Base-by-base conservation (phyloP, 2,113 vertebrate species). In the Sphyrna mokarran region DNA sequence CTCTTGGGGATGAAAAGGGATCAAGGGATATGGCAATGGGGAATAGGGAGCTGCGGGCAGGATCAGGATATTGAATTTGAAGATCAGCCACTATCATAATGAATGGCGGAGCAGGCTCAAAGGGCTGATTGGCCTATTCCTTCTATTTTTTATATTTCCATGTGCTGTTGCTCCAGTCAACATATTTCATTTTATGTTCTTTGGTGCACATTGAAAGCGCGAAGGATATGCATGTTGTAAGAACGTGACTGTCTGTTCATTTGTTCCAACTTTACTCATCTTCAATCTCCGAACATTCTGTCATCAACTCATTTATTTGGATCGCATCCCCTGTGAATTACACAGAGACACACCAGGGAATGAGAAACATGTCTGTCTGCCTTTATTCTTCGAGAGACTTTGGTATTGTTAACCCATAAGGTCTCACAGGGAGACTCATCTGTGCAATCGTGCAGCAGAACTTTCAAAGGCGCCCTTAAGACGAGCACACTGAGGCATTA, bases 401-500 rank as follows among this genome's bases (percentile, higher is more conserved):
- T 29, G 48, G 69, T 40, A 33, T 48, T 54, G 94, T 33, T 72
- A 54, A 33, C 54, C 94, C 69, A 54, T 76, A 18, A 72, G 69
- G 54, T 72, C 40, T 72, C 43, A 40, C 40, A 70, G 94, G 94
- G 68, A 33, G 94, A 72, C 63, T 94, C 40, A 29, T 95, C 94
- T 95, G 94, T 70, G 94, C 69, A 76, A 54, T 95, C 40, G 69
- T 95, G 94, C 94, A 95, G 94, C 40, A 95, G 26, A 76, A 48
- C 69, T 23, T 95, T 95, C 40, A 91, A 96, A 97, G 97, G 97
- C 96, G 96, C 96, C 96, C 97, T 97, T 96, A 96, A 96, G 96
- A 96, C 96, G 95, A 96, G 96, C 96, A 96, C 96, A 96, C 97
- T 97, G 97, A 96, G 96, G 96, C 96, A 95, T 96, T 97, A 97